Evolutionary conservation across 2,797 vertebrate genomes (phyloP).

Genomic region (Lagocephalus sceleratus): DNA sequence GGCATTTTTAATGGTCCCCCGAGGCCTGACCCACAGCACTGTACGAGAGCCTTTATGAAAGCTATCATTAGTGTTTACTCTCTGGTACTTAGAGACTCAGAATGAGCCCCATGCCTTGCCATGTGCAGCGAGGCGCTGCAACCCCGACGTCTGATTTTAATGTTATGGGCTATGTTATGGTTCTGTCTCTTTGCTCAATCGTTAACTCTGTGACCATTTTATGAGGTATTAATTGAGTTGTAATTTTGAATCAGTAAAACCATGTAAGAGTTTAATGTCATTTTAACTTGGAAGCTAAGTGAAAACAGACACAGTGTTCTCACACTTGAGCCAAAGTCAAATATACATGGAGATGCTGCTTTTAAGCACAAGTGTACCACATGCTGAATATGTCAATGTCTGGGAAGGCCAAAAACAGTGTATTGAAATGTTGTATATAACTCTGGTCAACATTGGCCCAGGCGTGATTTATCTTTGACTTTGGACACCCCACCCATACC

Average conservation of each 20-base stretch:
- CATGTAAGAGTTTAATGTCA: conserved; percentile 68
- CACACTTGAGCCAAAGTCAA: conserved; percentile 27
- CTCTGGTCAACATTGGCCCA: too few species aligned
- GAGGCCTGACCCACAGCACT: conserved; percentile 61
- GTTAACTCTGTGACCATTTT: conserved; percentile 76
- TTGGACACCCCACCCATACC: too few species aligned
- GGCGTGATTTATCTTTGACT: too few species aligned
- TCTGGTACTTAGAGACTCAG: conserved; percentile 66
- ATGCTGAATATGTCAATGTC: too few species aligned
- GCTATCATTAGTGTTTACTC: conserved; percentile 78
- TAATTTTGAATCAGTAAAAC: conserved; percentile 75
- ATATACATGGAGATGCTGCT: conserved; percentile 1
- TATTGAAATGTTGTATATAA: too few species aligned
- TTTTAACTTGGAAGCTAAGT: conserved; percentile 70
- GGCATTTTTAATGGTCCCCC: conserved; percentile 67
- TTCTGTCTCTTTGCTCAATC: conserved; percentile 69
- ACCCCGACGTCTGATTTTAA: conserved; percentile 65
- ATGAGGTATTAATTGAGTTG: conserved; percentile 78
- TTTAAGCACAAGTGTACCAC: too few species aligned
- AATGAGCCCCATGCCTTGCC: conserved; percentile 53
- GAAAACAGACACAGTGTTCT: conserved; percentile 64
- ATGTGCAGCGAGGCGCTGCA: conserved; percentile 59
- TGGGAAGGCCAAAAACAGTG: too few species aligned
- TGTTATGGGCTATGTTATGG: conserved; percentile 70
- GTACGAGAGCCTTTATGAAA: conserved; percentile 72